Conservation (phyloP, 2,797 vertebrate species). For the Falco rusticolus region DNA sequence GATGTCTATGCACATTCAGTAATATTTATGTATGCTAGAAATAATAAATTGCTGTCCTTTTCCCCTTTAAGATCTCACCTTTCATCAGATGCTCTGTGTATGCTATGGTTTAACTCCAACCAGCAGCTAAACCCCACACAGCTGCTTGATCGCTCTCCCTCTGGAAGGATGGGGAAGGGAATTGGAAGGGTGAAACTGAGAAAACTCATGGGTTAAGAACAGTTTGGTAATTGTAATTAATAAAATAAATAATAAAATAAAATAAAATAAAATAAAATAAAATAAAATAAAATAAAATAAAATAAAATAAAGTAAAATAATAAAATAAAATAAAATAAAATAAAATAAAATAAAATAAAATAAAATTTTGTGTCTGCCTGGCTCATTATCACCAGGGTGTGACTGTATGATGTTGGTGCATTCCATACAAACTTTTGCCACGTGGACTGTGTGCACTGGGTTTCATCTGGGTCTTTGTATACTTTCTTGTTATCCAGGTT, state of each 20-base stretch:
- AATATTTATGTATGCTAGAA: neutral
- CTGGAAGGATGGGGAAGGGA: neutral
- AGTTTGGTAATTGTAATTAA: too few relatives aligned
- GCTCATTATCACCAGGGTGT: too few relatives aligned
- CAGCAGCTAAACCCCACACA: neutral
- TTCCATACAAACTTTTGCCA: too few relatives aligned
- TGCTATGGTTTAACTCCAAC: neutral
- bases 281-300: too few relatives aligned
- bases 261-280: rapidly evolving
- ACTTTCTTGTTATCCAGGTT: too few relatives aligned
- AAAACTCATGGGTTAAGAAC: neutral
- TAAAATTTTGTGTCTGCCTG: too few relatives aligned
- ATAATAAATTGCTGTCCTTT: neutral
- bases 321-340: neutral
- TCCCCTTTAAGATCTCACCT: neutral
- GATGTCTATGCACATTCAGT: neutral
- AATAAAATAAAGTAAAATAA: too few relatives aligned
- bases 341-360: neutral
- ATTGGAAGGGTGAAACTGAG: neutral
- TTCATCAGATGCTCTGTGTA: neutral
- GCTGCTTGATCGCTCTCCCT: neutral
- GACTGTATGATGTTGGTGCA: too few relatives aligned
- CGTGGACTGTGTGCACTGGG: too few relatives aligned
- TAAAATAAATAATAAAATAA: neutral
- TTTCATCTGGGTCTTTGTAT: too few relatives aligned